phyloP scores from a whole-genome alignment of 2,113 vertebrate genomes.

The Aphelocoma coerulescens region DNA sequence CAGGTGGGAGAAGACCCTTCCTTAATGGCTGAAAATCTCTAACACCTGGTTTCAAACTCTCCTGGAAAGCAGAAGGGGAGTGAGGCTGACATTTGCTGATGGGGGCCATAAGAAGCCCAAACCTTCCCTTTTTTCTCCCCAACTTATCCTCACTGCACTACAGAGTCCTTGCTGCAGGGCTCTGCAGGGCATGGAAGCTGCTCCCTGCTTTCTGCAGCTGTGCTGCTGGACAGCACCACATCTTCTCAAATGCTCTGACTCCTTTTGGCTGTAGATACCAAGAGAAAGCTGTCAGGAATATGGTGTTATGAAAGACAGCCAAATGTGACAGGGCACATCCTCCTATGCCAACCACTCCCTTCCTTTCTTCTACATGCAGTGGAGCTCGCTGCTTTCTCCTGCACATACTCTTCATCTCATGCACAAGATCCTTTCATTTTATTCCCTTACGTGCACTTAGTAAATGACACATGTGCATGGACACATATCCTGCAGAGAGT shows the following conservation, averaged over 20 bases:
- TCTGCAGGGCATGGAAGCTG: background rate
- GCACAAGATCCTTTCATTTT: background rate
- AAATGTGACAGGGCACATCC: background rate
- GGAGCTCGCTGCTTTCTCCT: background rate
- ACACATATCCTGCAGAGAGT: background rate
- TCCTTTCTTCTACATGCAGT: background rate
- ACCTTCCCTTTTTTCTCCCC: background rate
- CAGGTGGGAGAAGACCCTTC: background rate
- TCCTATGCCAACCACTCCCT: background rate
- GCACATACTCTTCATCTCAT: background rate
- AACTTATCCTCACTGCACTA: background rate
- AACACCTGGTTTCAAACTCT: background rate
- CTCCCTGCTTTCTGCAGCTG: background rate
- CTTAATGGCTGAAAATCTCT: background rate
- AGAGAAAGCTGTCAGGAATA: background rate
- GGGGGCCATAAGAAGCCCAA: background rate
- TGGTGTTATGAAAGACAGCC: background rate
- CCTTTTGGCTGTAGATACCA: background rate
- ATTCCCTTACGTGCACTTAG: background rate
- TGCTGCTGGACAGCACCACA: background rate
- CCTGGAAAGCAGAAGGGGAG: background rate
- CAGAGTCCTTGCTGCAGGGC: background rate
- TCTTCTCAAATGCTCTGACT: background rate
- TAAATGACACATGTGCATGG: background rate
- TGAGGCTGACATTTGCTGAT: background rate